These are phyloP conservation scores for Menidia menidia DNA, from an alignment of 2,797 vertebrate genomes.

Conservation along the genomic window DNA sequence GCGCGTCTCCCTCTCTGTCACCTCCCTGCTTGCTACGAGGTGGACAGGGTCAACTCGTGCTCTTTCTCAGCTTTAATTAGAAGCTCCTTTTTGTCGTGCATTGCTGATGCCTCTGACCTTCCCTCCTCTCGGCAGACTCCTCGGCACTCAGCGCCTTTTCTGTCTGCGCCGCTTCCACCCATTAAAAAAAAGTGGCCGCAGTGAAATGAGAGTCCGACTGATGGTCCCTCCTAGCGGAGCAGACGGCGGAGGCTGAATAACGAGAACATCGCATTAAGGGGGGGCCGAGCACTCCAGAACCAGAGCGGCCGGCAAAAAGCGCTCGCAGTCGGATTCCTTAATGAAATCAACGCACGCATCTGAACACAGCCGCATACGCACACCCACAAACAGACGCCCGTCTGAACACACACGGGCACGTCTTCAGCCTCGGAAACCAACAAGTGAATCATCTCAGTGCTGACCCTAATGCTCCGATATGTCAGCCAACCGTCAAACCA, in stretches of 20 bases:
- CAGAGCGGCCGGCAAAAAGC: slow-evolving; percentile 67
- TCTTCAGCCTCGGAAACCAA: slow-evolving; percentile 19
- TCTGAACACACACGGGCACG: slow-evolving; percentile 1
- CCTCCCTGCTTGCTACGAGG: slow-evolving; percentile 2
- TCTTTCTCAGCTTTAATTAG: slow-evolving; percentile 37
- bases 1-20: slow-evolving; percentile 12
- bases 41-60: slow-evolving; percentile 22
- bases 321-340: slow-evolving; percentile 70
- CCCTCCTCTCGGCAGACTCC: slow-evolving; percentile 13
- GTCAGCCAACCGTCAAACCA: slow-evolving; percentile 65
- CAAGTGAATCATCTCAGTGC: slow-evolving; percentile 37
- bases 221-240: slow-evolving; percentile 44
- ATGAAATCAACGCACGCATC: slow-evolving; percentile 59
- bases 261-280: slow-evolving; percentile 72
- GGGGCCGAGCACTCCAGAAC: slow-evolving; percentile 58
- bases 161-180: slow-evolving; percentile 10
- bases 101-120: slow-evolving; percentile 15
- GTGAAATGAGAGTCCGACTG: slow-evolving; percentile 7
- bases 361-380: background rate
- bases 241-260: slow-evolving; percentile 59
- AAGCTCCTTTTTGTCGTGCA: slow-evolving; percentile 26
- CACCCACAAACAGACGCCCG: background rate
- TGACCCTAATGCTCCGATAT: slow-evolving; percentile 48
- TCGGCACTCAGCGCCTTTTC: background rate
- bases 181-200: background rate